Percentiles rank a stretch among this genome's conserved stretches.
Conservation (phyloP, 2,888 invertebrate genomes). For the Synanthedon formicaeformis region DNA sequence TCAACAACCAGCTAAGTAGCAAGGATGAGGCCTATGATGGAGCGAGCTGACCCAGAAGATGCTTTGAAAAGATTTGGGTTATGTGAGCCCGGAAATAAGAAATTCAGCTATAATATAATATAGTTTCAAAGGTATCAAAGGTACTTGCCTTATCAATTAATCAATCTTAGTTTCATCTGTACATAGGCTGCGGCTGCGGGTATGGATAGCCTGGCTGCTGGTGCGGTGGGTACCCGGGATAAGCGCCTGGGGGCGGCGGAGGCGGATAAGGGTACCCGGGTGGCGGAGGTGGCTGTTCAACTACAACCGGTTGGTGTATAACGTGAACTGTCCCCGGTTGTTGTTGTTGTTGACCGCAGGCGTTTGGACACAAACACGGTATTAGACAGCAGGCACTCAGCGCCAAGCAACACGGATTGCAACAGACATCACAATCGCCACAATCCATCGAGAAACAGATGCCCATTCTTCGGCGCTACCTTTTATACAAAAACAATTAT, state of each 20-base stretch:
- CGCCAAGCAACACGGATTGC: constrained; percentile 54
- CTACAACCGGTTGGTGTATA: constrained; percentile 43
- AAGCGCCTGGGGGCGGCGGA: constrained; percentile 29
- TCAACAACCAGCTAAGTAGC: too few relatives aligned
- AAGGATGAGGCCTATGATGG: too few relatives aligned
- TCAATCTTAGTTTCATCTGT: constrained; percentile 28
- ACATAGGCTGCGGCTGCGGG: constrained; percentile 16
- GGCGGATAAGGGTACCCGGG: constrained; percentile 9
- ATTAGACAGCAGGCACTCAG: constrained; percentile 55
- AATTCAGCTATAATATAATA: too few relatives aligned
- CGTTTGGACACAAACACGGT: constrained; percentile 58
- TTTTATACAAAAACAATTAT: constrained; percentile 10
- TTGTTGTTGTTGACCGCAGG: constrained; percentile 50
- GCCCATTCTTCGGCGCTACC: constrained; percentile 57
- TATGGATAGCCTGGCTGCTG: constrained; percentile 2
- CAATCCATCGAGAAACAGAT: constrained; percentile 55
- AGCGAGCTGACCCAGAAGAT: too few relatives aligned
- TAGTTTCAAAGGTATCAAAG: not conserved
- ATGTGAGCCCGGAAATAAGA: too few relatives aligned
- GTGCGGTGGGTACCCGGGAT: constrained; percentile 30
- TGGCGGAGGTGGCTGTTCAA: constrained; percentile 31
- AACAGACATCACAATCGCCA: constrained; percentile 41
- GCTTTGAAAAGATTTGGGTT: too few relatives aligned
- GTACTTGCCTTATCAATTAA: constrained; percentile 14
- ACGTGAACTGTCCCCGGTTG: constrained; percentile 44